Evolutionary conservation across 1,140 invertebrate species (phyloP), one percentile per base, ranked within the genome.

Genomic region (Trypoxylus dichotomus): DNA sequence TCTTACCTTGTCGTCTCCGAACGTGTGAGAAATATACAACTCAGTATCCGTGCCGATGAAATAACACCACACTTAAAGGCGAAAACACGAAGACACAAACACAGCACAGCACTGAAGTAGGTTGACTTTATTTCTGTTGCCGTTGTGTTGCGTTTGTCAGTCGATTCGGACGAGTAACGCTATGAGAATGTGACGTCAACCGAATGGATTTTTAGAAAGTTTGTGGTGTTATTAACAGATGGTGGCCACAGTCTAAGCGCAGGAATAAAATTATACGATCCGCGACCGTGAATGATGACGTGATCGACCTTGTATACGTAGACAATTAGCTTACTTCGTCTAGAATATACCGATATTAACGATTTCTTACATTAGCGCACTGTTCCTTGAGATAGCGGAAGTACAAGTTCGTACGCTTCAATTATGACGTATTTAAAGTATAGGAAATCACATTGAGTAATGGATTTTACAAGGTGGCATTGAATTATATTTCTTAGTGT

Each of bases 141-240:
- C 19, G 47, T n/a, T 54, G 47, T 54, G 15, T 54, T 15, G 13
- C 19, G 47, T 54, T 19, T 32, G 32, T 37, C 32, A 37, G 32
- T 54, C 11, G n/a, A 54, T 54, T n/a, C 19, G 19, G 15, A 19
- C 47, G 15, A n/a, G 47, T 19, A 6, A 19, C 6, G 47, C 15
- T 54, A 54, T 54, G 24, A 68, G 60, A 68, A 27, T 68, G 60
- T 68, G 60, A 68, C 60, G 60, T 68, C 60, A 68, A 2, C n/a
- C 60, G 47, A 68, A 68, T 29, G 60, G 24, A 29, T 68, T 68
- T 68, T 68, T 68, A 68, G 60, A 68, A 68, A 68, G 60, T 27
- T 27, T 68, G 21, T 10, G 60, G 10, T 29, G 19, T 25, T 15
- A 68, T 68, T 68, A 68, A 68, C 60, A 68, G 60, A 29, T 68